Percentiles rank a stretch among this genome's conserved stretches.
Conservation (phyloP, 2,113 vertebrate genomes). For the Myrmophylax atrothorax region DNA sequence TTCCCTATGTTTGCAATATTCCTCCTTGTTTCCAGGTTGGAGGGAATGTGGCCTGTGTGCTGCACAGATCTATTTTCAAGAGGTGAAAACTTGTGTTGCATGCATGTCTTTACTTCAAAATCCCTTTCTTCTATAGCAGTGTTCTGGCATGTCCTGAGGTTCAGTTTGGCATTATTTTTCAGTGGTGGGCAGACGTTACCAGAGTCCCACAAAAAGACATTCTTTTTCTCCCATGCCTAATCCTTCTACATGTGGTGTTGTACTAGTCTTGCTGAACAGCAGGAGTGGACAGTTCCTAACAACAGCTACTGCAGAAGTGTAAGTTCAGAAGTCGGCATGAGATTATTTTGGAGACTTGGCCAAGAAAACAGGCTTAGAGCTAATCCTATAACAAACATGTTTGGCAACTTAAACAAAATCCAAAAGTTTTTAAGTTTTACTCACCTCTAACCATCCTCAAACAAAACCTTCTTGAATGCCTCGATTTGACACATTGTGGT, state of each 20-base stretch:
- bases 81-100: not conserved
- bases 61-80: not conserved
- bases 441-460: not conserved
- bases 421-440: not conserved
- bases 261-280: not conserved
- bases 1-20: not conserved
- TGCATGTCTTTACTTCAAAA: not conserved
- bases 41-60: not conserved
- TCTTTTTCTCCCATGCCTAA: not conserved
- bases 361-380: not conserved
- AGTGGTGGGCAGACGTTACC: not conserved
- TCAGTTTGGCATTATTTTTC: not conserved
- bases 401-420: not conserved
- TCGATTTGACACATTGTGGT: accelerated
- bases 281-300: not conserved
- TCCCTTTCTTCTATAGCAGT: not conserved
- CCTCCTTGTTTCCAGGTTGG: not conserved
- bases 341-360: not conserved
- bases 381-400: not conserved
- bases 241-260: not conserved
- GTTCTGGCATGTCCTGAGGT: not conserved
- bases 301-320: not conserved
- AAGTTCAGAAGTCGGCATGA: not conserved
- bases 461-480: accelerated
- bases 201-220: not conserved